Percentiles rank a stretch among this genome's conserved stretches.
Conservation (phyloP, 2,113 vertebrate genomes). For the Fregetta grallaria region DNA sequence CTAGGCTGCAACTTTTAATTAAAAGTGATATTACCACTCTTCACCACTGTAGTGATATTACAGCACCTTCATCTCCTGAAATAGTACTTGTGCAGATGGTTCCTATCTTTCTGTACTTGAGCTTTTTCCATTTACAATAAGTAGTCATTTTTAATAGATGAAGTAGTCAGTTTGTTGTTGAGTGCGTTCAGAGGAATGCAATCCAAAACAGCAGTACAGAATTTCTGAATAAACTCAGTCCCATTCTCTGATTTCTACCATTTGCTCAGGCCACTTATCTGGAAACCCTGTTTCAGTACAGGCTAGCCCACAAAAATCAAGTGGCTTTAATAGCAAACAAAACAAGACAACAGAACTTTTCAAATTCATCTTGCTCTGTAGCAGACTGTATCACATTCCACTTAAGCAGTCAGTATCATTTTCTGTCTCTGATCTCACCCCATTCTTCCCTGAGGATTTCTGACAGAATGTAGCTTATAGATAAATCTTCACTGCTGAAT, state of each 20-base stretch:
- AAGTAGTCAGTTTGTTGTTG: not conserved
- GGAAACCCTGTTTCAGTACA: not conserved
- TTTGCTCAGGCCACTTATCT: not conserved
- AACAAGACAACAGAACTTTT: not conserved
- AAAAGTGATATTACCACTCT: not conserved
- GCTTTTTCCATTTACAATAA: not conserved
- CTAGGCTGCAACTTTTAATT: not conserved
- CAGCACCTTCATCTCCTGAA: not conserved
- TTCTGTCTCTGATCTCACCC: not conserved
- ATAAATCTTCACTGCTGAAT: not conserved
- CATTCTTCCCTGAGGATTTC: not conserved
- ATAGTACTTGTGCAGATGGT: not conserved
- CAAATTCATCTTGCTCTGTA: not conserved
- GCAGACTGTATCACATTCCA: not conserved
- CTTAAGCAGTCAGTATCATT: not conserved
- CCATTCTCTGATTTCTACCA: not conserved
- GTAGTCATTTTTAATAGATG: not conserved
- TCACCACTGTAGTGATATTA: not conserved
- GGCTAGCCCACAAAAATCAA: not conserved
- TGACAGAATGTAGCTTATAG: not conserved
- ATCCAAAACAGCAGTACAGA: not conserved
- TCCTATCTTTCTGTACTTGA: not conserved
- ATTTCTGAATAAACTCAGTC: not conserved
- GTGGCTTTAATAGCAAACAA: not conserved
- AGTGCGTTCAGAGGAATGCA: not conserved